These are phyloP conservation scores for Acanthosoma haemorrhoidale DNA, from an alignment of 2,888 invertebrate genomes.

Conservation along the genomic window DNA sequence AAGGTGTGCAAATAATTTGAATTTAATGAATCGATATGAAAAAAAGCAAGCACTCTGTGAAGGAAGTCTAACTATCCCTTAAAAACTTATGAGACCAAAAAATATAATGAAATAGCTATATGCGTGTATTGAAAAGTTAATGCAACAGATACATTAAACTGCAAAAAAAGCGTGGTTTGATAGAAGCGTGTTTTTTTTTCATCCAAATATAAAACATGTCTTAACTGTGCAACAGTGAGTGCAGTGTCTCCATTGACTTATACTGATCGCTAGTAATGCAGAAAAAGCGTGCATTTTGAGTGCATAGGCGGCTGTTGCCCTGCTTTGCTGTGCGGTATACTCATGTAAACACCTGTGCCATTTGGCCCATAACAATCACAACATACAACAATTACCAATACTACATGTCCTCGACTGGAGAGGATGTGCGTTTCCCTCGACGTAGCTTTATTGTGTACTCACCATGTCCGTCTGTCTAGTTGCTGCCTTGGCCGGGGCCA, in stretches of 20 bases:
- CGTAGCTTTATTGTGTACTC: background rate
- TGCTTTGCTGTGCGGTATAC: constrained; percentile 1
- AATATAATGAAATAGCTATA: too few relatives aligned
- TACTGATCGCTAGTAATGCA: background rate
- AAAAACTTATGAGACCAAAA: too few relatives aligned
- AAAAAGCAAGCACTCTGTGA: too few relatives aligned
- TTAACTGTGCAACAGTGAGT: background rate
- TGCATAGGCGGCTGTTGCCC: background rate
- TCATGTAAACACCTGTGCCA: background rate
- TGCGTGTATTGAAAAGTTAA: background rate
- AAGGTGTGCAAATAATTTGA: background rate
- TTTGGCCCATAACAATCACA: background rate
- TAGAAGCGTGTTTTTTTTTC: background rate
- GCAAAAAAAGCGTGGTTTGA: background rate
- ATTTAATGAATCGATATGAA: too few relatives aligned
- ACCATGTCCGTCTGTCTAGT: constrained; percentile 1
- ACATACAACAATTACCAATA: background rate
- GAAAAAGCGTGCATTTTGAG: constrained; percentile 1
- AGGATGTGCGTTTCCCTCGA: background rate
- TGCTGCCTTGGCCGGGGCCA: constrained; percentile 8
- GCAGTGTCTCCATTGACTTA: background rate
- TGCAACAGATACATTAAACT: background rate
- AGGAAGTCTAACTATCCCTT: too few relatives aligned
- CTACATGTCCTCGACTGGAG: constrained; percentile 1
- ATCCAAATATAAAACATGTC: background rate